Base-by-base conservation (phyloP, 2,113 vertebrate species). In the Acrocephalus arundinaceus region DNA sequence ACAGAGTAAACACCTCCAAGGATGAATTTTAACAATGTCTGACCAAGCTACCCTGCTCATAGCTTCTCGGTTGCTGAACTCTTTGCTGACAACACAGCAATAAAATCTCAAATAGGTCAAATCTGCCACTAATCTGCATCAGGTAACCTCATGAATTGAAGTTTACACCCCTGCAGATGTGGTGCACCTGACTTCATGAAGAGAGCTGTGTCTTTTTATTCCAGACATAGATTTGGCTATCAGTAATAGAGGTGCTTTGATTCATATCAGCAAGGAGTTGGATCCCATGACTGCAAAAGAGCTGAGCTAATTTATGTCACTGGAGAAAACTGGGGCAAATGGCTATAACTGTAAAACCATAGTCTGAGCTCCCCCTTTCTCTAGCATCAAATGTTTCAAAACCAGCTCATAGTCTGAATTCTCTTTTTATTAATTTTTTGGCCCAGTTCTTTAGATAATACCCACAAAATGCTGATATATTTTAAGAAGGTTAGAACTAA, bases 251-350 rank as follows among this genome's bases (percentile, higher is more conserved):
- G 46, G 22, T 68, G 19, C 24, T 90, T 72, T 76, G 58, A 88
- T 88, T 76, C 41, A 4, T 52, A 73, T 37, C 41, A 70, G 67
- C n/a, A 35, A 55, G 57, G 30, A 87, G 61, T 63, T 84, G 71
- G 72, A 89, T 54, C 51, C 24, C 43, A 37, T 28, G 11, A 59
- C 52, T 85, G 35, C 33, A 75, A 48, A 84, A 71, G 35, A 55
- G 10, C 13, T 89, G 39, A 63, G 10, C 11, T 91, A 45, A 70
- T 70, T 92, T 74, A 59, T 59, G 65, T 46, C 25, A 8, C 21
- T 63, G 41, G 33, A 93, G 55, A 84, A 94, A 96, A 87, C 33
- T 79, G 41, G 58, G 90, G 89, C 54, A 91, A 94, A 82, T 2
- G 6, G 52, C 52, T 75, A 0, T 55, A 51, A 33, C 55, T 88